Evolutionary conservation across 2,797 vertebrate genomes (phyloP).

Genomic region (Taenioides sp.): DNA sequence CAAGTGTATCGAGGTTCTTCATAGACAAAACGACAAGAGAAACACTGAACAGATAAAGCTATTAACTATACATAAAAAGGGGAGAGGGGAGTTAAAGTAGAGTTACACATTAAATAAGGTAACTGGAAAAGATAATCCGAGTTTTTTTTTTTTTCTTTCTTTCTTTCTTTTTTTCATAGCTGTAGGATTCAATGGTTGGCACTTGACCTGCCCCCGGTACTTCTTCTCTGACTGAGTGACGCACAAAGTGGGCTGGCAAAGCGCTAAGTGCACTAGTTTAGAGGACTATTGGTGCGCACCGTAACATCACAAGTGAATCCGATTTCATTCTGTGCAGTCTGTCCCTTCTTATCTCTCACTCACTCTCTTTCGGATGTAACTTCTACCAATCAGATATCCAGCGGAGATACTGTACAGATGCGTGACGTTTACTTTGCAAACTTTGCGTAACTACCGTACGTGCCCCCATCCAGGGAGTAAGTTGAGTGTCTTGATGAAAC

Average conservation of each 20-base stretch:
- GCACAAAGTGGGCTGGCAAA: slow-evolving; percentile 80
- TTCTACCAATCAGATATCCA: slow-evolving; percentile 34
- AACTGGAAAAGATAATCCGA: no score
- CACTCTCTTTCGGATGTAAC: slow-evolving; percentile 54
- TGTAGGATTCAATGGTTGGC: no score
- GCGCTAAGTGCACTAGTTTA: slow-evolving; percentile 73
- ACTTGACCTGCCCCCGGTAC: slow-evolving; percentile 69
- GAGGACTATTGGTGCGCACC: slow-evolving; percentile 67
- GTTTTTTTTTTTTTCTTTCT: no score
- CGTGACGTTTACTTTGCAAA: slow-evolving; percentile 43
- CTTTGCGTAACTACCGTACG: slow-evolving; percentile 29
- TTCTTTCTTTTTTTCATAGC: no score
- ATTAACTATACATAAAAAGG: no score
- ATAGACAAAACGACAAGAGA: no score
- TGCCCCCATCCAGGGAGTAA: slow-evolving; percentile 44
- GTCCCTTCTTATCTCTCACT: slow-evolving; percentile 17
- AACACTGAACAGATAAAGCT: no score
- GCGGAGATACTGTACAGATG: slow-evolving; percentile 51
- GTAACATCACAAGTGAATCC: slow-evolving; percentile 64
- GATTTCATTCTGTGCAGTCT: slow-evolving; percentile 58
- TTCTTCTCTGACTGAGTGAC: slow-evolving; percentile 65
- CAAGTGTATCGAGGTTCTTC: no score
- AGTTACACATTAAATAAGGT: no score
- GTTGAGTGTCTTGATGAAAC: slow-evolving; percentile 53
- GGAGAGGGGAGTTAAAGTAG: no score